Conservation (phyloP, 2,113 vertebrate species). For the Phylloscopus trochilus region DNA sequence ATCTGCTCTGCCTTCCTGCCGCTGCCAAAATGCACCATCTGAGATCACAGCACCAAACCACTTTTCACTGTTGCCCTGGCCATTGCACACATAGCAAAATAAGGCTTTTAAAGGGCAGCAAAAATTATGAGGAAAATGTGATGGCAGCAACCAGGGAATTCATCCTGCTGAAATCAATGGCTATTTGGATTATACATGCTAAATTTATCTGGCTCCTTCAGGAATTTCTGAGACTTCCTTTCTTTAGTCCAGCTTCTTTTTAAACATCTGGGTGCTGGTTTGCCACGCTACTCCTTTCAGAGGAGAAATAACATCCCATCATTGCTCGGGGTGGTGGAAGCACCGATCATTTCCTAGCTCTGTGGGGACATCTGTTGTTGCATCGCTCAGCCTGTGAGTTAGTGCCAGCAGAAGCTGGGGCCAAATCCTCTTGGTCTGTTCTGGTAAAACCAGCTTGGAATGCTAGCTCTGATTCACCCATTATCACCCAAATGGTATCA, state of each 20-base stretch:
- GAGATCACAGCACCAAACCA: not conserved
- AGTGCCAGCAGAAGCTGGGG: not conserved
- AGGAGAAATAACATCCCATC: not conserved
- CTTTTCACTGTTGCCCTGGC: not conserved
- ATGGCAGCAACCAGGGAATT: not conserved
- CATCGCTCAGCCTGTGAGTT: not conserved
- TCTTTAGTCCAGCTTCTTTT: not conserved
- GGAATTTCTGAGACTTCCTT: not conserved
- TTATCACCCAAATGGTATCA: not conserved
- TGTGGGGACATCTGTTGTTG: not conserved
- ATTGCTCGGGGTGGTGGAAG: not conserved
- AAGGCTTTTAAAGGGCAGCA: not conserved
- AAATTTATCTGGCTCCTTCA: not conserved
- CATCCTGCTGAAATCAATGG: not conserved
- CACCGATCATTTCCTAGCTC: not conserved
- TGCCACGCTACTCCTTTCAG: not conserved
- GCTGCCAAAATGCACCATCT: not conserved
- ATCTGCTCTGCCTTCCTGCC: not conserved
- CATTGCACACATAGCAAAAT: not conserved
- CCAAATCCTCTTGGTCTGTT: not conserved
- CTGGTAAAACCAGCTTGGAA: not conserved
- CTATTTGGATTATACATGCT: not conserved
- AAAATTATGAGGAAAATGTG: not conserved
- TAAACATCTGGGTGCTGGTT: not conserved
- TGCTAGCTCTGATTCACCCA: not conserved